phyloP scores from a whole-genome alignment of 2,113 vertebrate genomes.

The Falcunculus frontatus region DNA sequence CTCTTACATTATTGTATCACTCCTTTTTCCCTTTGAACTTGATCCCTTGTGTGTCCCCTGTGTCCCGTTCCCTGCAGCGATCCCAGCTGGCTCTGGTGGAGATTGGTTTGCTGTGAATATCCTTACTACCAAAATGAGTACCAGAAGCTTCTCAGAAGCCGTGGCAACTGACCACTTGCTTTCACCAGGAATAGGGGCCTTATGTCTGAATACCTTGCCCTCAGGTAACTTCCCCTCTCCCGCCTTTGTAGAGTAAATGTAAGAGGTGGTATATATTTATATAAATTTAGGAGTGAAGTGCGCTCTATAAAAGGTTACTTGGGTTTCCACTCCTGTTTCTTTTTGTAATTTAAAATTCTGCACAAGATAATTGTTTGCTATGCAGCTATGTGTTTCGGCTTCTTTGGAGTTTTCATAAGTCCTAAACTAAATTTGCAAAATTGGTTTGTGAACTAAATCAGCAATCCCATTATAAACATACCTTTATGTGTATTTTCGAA shows the following conservation, averaged over 20 bases:
- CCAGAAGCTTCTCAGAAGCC: constrained; percentile 67
- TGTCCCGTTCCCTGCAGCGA: constrained; percentile 71
- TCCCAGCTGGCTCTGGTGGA: constrained; percentile 74
- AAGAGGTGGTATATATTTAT: constrained; percentile 15
- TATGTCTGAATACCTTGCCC: constrained; percentile 72
- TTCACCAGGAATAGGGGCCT: constrained; percentile 70
- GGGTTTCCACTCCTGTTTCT: neutral
- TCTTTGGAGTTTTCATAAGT: neutral
- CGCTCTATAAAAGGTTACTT: neutral
- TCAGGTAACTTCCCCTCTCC: constrained; percentile 72
- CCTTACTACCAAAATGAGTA: constrained; percentile 66
- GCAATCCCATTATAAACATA: neutral
- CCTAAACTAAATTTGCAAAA: neutral
- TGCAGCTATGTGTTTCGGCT: neutral
- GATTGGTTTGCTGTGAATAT: constrained; percentile 70
- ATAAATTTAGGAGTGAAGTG: neutral
- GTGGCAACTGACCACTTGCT: constrained; percentile 72
- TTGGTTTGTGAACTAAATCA: neutral
- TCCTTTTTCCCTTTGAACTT: constrained; percentile 73
- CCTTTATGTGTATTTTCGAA: neutral
- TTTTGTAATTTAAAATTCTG: neutral
- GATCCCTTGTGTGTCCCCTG: constrained; percentile 68
- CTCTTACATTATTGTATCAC: constrained; percentile 63
- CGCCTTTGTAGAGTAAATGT: constrained; percentile 19
- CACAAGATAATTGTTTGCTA: neutral